phyloP scores from a whole-genome alignment of 2,888 invertebrate genomes.

The Andrena minutula region DNA sequence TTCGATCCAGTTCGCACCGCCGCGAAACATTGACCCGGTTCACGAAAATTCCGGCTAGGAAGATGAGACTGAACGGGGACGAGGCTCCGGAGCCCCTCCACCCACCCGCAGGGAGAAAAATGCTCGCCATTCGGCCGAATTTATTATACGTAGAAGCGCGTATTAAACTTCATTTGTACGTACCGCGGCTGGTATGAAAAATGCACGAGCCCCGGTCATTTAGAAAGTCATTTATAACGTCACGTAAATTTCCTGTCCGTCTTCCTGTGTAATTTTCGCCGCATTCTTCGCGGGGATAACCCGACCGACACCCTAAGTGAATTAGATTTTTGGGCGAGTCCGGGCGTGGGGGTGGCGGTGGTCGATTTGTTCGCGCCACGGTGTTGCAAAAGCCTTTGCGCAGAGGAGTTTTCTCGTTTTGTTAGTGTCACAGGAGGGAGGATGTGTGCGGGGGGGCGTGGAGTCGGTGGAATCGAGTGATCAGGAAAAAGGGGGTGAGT shows the following conservation, averaged over 20 bases:
- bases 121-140: constrained; percentile 37
- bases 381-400: too few species aligned
- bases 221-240: constrained; percentile 21
- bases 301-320: neutral
- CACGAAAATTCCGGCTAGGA: constrained; percentile 61
- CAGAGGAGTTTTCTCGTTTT: too few species aligned
- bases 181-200: constrained; percentile 3
- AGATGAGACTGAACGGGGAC: constrained; percentile 50
- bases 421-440: too few species aligned
- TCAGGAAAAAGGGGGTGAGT: too few species aligned
- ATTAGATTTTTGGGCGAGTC: neutral
- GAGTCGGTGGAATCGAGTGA: too few species aligned
- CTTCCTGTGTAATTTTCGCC: neutral
- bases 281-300: neutral
- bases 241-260: constrained; percentile 6
- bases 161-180: constrained; percentile 43
- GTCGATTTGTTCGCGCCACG: too few species aligned
- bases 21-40: constrained; percentile 72
- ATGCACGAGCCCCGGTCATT: constrained; percentile 21
- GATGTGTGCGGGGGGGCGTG: too few species aligned
- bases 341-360: neutral
- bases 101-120: constrained; percentile 34
- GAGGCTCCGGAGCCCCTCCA: neutral
- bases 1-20: constrained; percentile 70
- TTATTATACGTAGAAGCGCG: constrained; percentile 45